Percentiles rank a stretch among this genome's conserved stretches.
phyloP scores from a whole-genome alignment of 2,888 invertebrate species.

The Orchesellides sinensis region DNA sequence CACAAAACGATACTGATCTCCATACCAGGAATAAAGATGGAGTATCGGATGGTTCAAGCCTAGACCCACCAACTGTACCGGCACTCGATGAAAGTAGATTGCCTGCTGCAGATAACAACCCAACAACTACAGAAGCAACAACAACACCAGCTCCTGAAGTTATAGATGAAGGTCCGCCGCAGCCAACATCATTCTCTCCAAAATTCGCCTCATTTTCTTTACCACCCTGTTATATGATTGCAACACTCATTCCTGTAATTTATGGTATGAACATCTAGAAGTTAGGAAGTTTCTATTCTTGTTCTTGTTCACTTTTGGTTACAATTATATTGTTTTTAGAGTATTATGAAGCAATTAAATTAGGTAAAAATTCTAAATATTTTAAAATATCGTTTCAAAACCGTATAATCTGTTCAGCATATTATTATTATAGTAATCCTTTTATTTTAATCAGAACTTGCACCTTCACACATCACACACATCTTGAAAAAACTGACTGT shows the following conservation, averaged over 20 bases:
- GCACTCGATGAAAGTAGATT: not conserved
- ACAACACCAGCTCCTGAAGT: slow-evolving; percentile 9
- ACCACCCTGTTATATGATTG: slow-evolving; percentile 7
- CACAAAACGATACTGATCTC: not conserved
- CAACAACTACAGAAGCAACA: not conserved
- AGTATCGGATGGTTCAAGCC: no score
- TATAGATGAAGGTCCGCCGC: not conserved
- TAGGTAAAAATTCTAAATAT: not conserved
- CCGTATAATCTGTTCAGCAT: no score
- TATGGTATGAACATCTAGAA: not conserved
- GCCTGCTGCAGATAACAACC: not conserved
- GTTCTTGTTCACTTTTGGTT: no score
- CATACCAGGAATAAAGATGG: no score
- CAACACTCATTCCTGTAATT: slow-evolving; percentile 30
- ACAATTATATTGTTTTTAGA: slow-evolving; percentile 21
- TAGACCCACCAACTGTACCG: not conserved
- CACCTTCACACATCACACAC: no score
- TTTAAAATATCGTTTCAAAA: not conserved
- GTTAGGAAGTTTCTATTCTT: not conserved
- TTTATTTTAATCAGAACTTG: no score
- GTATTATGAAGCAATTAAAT: slow-evolving; percentile 37
- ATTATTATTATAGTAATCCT: no score
- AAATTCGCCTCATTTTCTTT: not conserved
- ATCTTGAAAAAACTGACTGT: not conserved
- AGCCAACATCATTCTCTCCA: slow-evolving; percentile 18